Evolutionary conservation across 2,888 invertebrate genomes (phyloP).

Genomic region (Anagyrus pseudococci): DNA sequence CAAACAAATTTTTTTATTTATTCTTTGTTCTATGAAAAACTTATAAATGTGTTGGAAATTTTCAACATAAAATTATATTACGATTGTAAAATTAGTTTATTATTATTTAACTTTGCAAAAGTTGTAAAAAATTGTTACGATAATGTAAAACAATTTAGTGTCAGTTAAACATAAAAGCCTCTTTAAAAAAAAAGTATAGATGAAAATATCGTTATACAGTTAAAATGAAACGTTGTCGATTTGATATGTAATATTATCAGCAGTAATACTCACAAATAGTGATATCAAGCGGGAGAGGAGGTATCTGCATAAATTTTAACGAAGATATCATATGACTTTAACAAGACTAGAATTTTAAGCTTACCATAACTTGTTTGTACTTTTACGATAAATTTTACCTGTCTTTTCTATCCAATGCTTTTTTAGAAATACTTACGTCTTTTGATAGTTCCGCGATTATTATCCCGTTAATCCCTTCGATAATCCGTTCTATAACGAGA

Average conservation of each 20-base stretch:
- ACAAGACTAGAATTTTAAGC: conserved; percentile 2
- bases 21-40: too few species aligned
- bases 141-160: too few species aligned
- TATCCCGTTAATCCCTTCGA: conserved; percentile 7
- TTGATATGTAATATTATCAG: conserved; percentile 15
- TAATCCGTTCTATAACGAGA: not conserved
- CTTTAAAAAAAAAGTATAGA: too few species aligned
- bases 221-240: conserved; percentile 8
- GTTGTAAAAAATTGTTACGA: too few species aligned
- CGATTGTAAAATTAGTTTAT: too few species aligned
- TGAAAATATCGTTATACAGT: too few species aligned
- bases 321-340: not conserved
- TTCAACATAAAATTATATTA: too few species aligned
- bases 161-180: too few species aligned
- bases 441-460: conserved; percentile 17
- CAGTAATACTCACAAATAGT: too few species aligned
- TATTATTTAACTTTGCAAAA: too few species aligned
- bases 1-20: too few species aligned
- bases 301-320: not conserved
- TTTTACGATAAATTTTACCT: conserved; percentile 15
- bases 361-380: conserved; percentile 11
- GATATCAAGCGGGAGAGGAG: not conserved
- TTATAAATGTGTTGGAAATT: too few species aligned
- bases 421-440: conserved; percentile 20
- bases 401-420: conserved; percentile 29